phyloP scores from a whole-genome alignment of 2,797 vertebrate species.

The Lithobates sylvaticus region DNA sequence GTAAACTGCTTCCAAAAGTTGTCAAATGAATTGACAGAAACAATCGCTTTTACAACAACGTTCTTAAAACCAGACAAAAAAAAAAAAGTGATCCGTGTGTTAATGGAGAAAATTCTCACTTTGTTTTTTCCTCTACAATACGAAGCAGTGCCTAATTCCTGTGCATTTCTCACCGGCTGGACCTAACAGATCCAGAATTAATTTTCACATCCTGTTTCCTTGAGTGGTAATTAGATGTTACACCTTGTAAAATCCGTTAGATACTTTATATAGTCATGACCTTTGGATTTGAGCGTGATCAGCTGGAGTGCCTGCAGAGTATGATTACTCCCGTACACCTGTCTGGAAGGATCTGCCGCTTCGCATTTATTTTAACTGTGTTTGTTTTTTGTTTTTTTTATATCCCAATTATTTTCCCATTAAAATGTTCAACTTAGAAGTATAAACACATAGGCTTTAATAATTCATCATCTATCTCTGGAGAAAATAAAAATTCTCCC shows the following conservation, averaged over 20 bases:
- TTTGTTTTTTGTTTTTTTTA: background rate
- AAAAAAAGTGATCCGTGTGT: background rate
- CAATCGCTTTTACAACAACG: background rate
- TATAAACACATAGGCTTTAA: background rate
- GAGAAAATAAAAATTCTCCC: too few relatives aligned
- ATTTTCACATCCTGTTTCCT: constrained; percentile 25
- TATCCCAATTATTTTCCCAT: background rate
- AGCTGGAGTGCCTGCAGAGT: background rate
- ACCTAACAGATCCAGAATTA: background rate
- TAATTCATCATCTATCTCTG: too few relatives aligned
- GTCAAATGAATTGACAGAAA: background rate
- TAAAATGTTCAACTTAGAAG: background rate
- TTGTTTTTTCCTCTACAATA: too few relatives aligned
- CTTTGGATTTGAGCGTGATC: constrained; percentile 28
- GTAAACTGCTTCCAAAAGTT: background rate
- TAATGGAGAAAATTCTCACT: background rate
- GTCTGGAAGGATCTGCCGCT: background rate
- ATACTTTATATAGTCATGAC: constrained; percentile 29
- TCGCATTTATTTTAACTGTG: background rate
- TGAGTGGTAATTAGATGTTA: constrained; percentile 20
- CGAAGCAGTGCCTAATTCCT: background rate
- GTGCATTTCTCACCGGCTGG: background rate
- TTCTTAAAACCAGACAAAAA: background rate
- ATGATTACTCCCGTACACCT: background rate
- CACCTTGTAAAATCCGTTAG: constrained; percentile 1